Evolutionary conservation across 2,113 vertebrate genomes (phyloP), one percentile per base, ranked within the genome.

Genomic region (Chaenogobius annularis): DNA sequence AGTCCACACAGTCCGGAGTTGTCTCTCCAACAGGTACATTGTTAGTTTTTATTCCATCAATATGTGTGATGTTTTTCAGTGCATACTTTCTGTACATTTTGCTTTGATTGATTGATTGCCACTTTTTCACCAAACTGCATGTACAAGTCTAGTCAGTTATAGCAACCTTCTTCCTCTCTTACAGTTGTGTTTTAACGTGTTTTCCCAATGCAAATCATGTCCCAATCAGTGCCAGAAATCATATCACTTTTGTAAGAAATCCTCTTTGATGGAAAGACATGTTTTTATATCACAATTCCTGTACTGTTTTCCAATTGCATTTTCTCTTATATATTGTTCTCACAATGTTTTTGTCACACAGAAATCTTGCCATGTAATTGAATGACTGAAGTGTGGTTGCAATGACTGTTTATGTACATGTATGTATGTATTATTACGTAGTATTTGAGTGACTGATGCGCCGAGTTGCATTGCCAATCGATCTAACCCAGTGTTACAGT

Each of bases 161-260:
- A 35, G 67, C 66, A 70, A 59, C 13, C 67, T 26, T 40, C 67
- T 26, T 40, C 37, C 37, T 7, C 37, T 62, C 40, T 63, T 0
- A 52, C 7, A 5, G 37, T 15, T 73, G 74, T 84, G 79, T 4
- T n/a, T 76, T 79, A 23, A 52, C 79, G 69, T 72, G 67, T 75
- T 66, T 76, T 13, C 22, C 55, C 65, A 11, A 26, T 86, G 69
- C 26, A 71, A 74, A 58, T 81, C 78, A 81, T 73, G 78, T 74
- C 80, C 78, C 65, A 73, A 83, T 78, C 85, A 85, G 86, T 89
- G 86, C 88, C 89, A 90, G 84, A 87, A 69, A 67, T 81, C 46
- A 84, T 66, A 67, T 81, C 46, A 85, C 70, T 85, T 85, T 89
- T 89, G 66, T 85, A 78, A 73, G 69, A 79, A 70, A 75, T 13